Conservation (phyloP, 2,113 vertebrate genomes). For the Rhodinocichla rosea region DNA sequence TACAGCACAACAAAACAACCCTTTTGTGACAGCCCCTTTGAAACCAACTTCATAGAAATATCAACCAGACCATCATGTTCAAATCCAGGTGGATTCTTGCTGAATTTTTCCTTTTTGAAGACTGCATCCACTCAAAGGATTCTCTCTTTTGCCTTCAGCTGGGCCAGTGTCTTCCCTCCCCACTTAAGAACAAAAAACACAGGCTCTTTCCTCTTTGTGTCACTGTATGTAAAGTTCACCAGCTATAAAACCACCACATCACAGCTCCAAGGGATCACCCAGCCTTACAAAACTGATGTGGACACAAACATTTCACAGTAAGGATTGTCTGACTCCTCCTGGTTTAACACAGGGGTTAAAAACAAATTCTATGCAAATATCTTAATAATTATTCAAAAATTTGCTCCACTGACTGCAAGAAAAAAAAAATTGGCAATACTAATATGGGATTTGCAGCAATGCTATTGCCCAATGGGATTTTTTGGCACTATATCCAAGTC, state of each 20-base stretch:
- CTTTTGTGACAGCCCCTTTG: not conserved
- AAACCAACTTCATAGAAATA: not conserved
- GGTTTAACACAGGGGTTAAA: not conserved
- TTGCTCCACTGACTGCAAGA: not conserved
- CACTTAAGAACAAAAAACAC: not conserved
- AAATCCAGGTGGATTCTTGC: not conserved
- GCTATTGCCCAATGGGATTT: slow-evolving; percentile 26
- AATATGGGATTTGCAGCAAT: not conserved
- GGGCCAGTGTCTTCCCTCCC: not conserved
- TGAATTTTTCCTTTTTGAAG: not conserved
- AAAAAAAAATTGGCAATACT: not conserved
- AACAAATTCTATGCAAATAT: not conserved
- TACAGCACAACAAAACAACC: not conserved
- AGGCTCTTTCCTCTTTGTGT: not conserved
- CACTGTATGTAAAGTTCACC: not conserved
- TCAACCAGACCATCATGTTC: not conserved
- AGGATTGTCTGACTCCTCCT: not conserved
- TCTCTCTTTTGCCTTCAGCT: not conserved
- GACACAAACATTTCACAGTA: not conserved
- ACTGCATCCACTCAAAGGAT: not conserved
- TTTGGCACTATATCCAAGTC: not conserved
- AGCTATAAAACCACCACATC: not conserved
- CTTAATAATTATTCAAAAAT: slow-evolving; percentile 16
- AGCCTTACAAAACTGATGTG: not conserved
- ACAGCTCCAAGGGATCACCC: not conserved